These are phyloP conservation scores for Sander lucioperca DNA, from an alignment of 2,113 vertebrate genomes.

Conservation along the genomic window DNA sequence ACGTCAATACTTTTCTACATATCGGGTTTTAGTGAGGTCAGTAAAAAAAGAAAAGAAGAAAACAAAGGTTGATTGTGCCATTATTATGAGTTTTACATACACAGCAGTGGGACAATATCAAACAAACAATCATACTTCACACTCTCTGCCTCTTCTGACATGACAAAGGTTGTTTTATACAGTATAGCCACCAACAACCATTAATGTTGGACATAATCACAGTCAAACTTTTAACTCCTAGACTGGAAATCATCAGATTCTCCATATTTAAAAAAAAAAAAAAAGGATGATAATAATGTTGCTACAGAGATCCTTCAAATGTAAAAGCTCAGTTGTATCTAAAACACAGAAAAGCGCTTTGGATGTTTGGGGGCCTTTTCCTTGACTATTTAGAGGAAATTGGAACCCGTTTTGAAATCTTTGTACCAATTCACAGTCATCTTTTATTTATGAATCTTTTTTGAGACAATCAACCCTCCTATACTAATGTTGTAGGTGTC, in stretches of 20 bases:
- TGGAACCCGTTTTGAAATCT: neutral
- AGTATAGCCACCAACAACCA: neutral
- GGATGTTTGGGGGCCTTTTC: neutral
- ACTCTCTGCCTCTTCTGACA: neutral
- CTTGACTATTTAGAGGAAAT: neutral
- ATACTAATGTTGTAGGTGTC: neutral
- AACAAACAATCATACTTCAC: too few species aligned
- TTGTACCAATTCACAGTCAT: slow-evolving; percentile 1
- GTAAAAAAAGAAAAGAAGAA: neutral
- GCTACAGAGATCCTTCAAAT: neutral
- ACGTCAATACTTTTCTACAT: too few species aligned
- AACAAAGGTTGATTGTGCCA: neutral
- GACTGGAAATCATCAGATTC: neutral
- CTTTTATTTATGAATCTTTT: slow-evolving; percentile 17
- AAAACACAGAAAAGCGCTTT: neutral
- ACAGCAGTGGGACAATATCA: neutral
- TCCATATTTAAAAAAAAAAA: neutral
- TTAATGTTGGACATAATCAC: neutral
- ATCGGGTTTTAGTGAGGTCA: neutral
- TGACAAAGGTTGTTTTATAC: neutral
- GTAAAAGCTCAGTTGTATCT: neutral
- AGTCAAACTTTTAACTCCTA: neutral
- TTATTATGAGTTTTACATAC: neutral
- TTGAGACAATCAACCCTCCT: neutral
- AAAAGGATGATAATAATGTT: neutral